Conservation (phyloP, 2,888 invertebrate species). For the Mystacides longicornis region DNA sequence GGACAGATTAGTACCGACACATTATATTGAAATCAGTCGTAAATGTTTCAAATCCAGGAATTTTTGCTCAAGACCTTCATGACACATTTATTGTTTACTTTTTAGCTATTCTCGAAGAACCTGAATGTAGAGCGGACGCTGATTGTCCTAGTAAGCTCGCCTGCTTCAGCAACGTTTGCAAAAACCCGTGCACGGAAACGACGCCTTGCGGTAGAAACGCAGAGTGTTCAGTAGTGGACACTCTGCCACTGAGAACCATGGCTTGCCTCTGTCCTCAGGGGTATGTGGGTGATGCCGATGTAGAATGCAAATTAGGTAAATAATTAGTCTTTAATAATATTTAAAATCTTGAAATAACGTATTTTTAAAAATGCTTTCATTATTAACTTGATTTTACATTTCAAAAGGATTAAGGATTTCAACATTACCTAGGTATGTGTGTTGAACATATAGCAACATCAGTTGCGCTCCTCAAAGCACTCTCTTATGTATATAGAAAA, state of each 20-base stretch:
- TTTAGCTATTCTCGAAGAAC: constrained; percentile 43
- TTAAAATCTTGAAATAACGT: neutral
- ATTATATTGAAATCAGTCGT: no score
- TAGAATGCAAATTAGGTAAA: constrained; percentile 72
- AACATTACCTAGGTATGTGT: neutral
- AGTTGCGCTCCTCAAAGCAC: no score
- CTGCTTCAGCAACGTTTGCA: constrained; percentile 72
- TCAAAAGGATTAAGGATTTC: neutral
- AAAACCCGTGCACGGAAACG: constrained; percentile 70
- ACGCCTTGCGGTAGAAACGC: constrained; percentile 76
- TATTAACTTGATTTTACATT: neutral
- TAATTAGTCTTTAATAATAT: neutral
- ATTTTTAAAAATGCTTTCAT: neutral
- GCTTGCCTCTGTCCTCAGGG: constrained; percentile 79
- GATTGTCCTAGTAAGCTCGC: constrained; percentile 82
- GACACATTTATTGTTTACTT: no score
- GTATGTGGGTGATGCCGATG: constrained; percentile 78
- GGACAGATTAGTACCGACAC: no score
- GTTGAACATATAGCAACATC: no score
- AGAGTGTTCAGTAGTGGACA: constrained; percentile 77
- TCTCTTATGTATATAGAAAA: neutral
- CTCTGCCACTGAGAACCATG: constrained; percentile 80
- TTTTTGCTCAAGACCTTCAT: no score
- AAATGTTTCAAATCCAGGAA: no score
- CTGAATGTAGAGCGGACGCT: constrained; percentile 70